Conservation (phyloP, 2,888 invertebrate species). For the Eupithecia tripunctaria region DNA sequence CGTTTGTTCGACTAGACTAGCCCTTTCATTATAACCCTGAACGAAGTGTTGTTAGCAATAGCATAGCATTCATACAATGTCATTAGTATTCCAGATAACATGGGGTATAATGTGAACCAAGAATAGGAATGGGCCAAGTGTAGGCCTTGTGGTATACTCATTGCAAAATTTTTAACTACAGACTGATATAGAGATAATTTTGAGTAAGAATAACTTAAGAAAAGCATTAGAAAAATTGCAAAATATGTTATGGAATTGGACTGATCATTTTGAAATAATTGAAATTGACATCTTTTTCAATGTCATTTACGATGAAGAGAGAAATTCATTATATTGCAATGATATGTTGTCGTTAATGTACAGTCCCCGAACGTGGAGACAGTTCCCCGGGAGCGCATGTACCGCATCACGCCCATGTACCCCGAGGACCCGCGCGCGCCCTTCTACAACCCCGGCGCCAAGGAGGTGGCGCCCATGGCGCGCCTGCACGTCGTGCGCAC, state of each 20-base stretch:
- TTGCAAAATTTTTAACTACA: too few relatives aligned
- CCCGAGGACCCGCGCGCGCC: constrained; percentile 97
- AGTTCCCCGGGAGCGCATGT: constrained; percentile 92
- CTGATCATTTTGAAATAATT: too few relatives aligned
- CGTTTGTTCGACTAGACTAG: not conserved
- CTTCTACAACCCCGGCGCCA: constrained; percentile 90
- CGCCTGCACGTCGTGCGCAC: constrained; percentile 90
- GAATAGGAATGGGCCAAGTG: too few relatives aligned
- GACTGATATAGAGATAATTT: too few relatives aligned
- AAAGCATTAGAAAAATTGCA: too few relatives aligned
- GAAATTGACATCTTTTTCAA: too few relatives aligned
- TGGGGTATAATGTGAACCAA: not conserved
- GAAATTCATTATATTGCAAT: too few relatives aligned
- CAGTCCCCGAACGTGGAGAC: constrained; percentile 92
- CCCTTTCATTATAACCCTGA: not conserved
- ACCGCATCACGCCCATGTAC: constrained; percentile 94
- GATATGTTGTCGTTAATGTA: not conserved
- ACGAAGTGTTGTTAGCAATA: not conserved
- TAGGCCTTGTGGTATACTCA: too few relatives aligned
- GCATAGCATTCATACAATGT: not conserved
- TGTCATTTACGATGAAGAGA: too few relatives aligned
- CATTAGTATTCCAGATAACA: not conserved
- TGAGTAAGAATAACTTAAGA: too few relatives aligned
- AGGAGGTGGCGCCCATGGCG: constrained; percentile 93
- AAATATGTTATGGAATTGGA: too few relatives aligned